Percentiles rank a stretch among this genome's conserved stretches.
phyloP scores from a whole-genome alignment of 2,113 vertebrate species.

The Saimiri boliviensis region DNA sequence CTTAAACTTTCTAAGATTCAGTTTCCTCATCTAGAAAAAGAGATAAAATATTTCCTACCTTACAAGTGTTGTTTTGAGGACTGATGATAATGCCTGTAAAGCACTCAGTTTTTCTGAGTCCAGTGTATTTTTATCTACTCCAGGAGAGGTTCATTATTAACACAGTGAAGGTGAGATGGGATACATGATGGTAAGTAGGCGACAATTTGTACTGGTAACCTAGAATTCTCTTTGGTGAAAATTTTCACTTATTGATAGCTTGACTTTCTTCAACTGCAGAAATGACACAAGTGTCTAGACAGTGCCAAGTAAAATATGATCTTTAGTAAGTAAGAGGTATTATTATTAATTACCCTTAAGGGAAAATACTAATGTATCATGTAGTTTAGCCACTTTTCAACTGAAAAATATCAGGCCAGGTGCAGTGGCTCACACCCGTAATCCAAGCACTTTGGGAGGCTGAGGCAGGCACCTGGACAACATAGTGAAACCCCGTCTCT shows the following conservation, averaged over 20 bases:
- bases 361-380: neutral
- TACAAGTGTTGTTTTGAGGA: neutral
- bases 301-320: neutral
- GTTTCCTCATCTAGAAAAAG: slow-evolving; percentile 10
- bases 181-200: neutral
- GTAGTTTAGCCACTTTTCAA: neutral
- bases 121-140: neutral
- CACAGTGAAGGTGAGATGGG: neutral
- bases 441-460: too few species aligned
- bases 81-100: neutral
- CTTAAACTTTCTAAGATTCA: neutral
- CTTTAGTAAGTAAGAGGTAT: neutral
- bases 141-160: neutral
- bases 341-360: neutral
- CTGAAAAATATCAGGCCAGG: neutral
- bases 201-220: neutral
- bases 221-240: neutral
- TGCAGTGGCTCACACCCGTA: too few species aligned
- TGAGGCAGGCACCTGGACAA: neutral
- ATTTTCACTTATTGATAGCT: neutral
- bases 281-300: neutral
- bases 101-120: neutral
- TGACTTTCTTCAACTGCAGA: neutral
- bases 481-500: neutral
- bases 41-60: neutral